Percentiles rank a stretch among this genome's conserved stretches.
phyloP scores from a whole-genome alignment of 2,888 invertebrate species.

The Elegia similella region DNA sequence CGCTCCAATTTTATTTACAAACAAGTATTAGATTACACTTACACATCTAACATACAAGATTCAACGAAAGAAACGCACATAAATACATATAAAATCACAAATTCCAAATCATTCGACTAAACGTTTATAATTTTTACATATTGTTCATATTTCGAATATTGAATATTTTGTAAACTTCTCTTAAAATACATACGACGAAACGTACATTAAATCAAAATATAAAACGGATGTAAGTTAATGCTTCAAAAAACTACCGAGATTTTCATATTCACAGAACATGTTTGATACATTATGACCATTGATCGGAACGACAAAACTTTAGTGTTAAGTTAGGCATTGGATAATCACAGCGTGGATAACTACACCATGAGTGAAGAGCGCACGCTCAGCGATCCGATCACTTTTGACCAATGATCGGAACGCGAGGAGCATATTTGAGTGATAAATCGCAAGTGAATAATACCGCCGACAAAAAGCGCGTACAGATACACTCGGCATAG shows the following conservation, averaged over 20 bases:
- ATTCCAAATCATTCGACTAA: neutral
- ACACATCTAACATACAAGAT: conserved; percentile 8
- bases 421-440: too few relatives aligned
- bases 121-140: neutral
- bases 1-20: conserved; percentile 13
- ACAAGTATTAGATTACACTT: conserved; percentile 4
- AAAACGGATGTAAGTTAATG: neutral
- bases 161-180: neutral
- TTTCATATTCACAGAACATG: neutral
- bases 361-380: too few relatives aligned
- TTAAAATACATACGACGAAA: neutral
- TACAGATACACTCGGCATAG: too few relatives aligned
- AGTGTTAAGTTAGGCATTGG: too few relatives aligned
- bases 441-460: too few relatives aligned
- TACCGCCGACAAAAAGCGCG: too few relatives aligned
- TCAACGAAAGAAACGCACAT: conserved; percentile 12
- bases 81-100: conserved; percentile 9
- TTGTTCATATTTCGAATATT: neutral
- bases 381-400: too few relatives aligned
- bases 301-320: too few relatives aligned
- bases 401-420: too few relatives aligned
- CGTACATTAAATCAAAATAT: neutral
- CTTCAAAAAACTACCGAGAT: conserved; percentile 2
- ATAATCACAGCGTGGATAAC: too few relatives aligned
- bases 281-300: too few relatives aligned